Conservation (phyloP, 2,797 vertebrate genomes). For the Hemibagrus guttatus region DNA sequence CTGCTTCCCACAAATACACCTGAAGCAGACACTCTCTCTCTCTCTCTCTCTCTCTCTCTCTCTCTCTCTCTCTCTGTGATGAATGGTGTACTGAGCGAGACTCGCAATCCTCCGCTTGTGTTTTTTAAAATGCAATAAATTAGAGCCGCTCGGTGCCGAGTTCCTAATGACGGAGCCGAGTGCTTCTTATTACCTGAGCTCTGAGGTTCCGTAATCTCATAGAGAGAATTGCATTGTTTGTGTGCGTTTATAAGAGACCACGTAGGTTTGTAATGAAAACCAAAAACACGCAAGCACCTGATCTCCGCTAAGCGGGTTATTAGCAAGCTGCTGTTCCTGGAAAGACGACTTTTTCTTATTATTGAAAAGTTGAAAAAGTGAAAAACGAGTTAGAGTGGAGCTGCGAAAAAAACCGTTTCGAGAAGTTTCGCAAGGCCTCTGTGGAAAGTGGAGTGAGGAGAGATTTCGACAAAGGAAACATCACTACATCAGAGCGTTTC, state of each 20-base stretch:
- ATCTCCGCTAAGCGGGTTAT: conserved; percentile 27
- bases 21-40: conserved; percentile 32
- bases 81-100: conserved; percentile 30
- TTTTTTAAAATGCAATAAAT: conserved; percentile 55
- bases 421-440: not conserved
- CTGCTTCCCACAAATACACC: conserved; percentile 34
- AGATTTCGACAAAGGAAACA: not conserved
- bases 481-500: not conserved
- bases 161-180: conserved; percentile 51
- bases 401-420: not conserved
- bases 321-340: not conserved
- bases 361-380: not conserved
- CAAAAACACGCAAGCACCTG: conserved; percentile 33
- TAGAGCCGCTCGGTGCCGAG: conserved; percentile 40
- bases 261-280: conserved; percentile 54
- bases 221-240: conserved; percentile 48
- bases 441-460: not conserved
- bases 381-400: not conserved
- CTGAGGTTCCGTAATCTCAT: conserved; percentile 47
- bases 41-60: conserved; percentile 19
- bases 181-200: conserved; percentile 55
- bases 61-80: conserved; percentile 30
- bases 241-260: conserved; percentile 40
- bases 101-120: conserved; percentile 39
- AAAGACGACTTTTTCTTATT: not conserved